Conservation (phyloP, 2,797 vertebrate species). For the Prionace glauca region DNA sequence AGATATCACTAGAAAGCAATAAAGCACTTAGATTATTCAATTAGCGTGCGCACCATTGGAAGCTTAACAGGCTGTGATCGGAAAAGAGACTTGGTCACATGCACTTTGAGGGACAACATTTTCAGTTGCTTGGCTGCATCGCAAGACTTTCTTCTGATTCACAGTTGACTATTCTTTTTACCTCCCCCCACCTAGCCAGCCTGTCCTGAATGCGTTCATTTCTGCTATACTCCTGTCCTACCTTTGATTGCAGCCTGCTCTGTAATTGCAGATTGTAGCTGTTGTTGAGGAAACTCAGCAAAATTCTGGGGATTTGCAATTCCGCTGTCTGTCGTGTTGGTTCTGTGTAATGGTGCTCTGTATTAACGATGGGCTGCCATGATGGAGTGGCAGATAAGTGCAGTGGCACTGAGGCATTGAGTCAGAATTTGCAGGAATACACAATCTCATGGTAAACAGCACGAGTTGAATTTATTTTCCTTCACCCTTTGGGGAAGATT, state of each 20-base stretch:
- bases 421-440: not conserved
- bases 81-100: not conserved
- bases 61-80: not conserved
- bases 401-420: not conserved
- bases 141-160: not conserved
- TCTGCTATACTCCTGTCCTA: not conserved
- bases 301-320: not conserved
- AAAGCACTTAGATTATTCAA: conserved; percentile 12
- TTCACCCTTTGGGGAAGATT: not conserved
- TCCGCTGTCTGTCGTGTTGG: not conserved
- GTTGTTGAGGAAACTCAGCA: not conserved
- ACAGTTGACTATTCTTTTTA: not conserved
- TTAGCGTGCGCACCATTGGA: not conserved
- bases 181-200: no score
- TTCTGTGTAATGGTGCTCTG: not conserved
- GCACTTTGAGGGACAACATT: not conserved
- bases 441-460: not conserved
- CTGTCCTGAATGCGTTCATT: not conserved
- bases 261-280: not conserved
- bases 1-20: not conserved
- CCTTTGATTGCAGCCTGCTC: not conserved
- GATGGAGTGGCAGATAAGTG: not conserved
- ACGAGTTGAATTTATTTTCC: no score
- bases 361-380: not conserved
- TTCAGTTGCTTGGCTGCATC: not conserved